These are phyloP conservation scores for Littorina saxatilis DNA, from an alignment of 1,140 invertebrate genomes.

Conservation along the genomic window DNA sequence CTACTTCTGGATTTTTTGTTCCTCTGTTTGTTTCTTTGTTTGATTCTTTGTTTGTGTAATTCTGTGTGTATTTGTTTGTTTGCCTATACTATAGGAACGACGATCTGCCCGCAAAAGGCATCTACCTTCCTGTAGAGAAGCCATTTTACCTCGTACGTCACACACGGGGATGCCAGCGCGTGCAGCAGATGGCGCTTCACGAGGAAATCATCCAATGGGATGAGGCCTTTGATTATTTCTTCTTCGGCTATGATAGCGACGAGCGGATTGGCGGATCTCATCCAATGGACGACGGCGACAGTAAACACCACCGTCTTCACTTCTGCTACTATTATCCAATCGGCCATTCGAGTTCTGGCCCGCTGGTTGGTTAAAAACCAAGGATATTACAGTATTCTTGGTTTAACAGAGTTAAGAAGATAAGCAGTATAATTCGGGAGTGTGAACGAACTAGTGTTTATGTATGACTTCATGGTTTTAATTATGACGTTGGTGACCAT, in stretches of 20 bases:
- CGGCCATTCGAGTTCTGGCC: not conserved
- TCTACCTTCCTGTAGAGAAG: conserved; percentile 43
- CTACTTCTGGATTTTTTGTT: no score
- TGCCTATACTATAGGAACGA: conserved; percentile 51
- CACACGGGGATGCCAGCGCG: conserved; percentile 44
- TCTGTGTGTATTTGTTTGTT: no score
- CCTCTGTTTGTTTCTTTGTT: no score
- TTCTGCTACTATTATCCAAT: conserved; percentile 42
- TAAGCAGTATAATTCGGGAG: no score
- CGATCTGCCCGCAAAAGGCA: conserved; percentile 25
- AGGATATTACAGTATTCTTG: not conserved
- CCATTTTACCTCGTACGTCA: conserved; percentile 50
- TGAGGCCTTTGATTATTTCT: conserved; percentile 33
- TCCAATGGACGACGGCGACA: conserved; percentile 49
- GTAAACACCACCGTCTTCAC: conserved; percentile 36
- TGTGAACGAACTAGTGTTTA: not conserved
- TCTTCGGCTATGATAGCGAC: conserved; percentile 8
- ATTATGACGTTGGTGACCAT: not conserved
- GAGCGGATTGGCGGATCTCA: conserved; percentile 37
- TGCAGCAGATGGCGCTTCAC: conserved; percentile 42
- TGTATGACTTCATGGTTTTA: not conserved
- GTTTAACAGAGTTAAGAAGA: not conserved
- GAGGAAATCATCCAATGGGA: conserved; percentile 51
- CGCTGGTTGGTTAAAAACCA: not conserved
- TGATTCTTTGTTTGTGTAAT: no score